Evolutionary conservation across 2,113 vertebrate genomes (phyloP).

Genomic region (Hiodon alosoides): DNA sequence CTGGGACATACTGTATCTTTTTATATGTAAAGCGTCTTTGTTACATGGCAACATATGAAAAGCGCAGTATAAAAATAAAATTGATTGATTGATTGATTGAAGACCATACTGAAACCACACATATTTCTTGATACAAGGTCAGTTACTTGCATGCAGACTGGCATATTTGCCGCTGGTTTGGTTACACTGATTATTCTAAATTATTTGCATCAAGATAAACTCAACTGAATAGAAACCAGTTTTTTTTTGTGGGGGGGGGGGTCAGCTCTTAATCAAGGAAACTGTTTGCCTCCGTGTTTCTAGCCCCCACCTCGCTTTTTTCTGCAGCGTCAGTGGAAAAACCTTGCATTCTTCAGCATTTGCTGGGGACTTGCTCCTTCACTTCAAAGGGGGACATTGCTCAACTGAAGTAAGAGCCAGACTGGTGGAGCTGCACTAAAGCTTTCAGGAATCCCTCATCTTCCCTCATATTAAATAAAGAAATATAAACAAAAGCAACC

Average conservation of each 20-base stretch:
- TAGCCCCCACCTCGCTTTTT: constrained; percentile 25
- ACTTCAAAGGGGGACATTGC: constrained; percentile 48
- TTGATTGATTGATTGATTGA: too few relatives aligned
- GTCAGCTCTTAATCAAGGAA: not conserved
- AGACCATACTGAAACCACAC: not conserved
- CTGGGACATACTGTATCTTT: too few relatives aligned
- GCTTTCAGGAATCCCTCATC: not conserved
- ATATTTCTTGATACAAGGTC: not conserved
- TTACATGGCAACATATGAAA: too few relatives aligned
- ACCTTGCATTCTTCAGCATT: constrained; percentile 48
- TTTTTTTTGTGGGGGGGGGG: not conserved
- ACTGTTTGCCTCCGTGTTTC: not conserved
- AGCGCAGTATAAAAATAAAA: too few relatives aligned
- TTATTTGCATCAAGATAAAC: constrained; percentile 22
- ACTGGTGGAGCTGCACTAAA: constrained; percentile 13
- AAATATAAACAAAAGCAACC: not conserved
- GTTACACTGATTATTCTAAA: constrained; percentile 25
- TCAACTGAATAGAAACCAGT: constrained; percentile 24
- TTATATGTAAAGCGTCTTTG: too few relatives aligned
- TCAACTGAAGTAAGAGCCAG: constrained; percentile 40
- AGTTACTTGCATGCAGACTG: not conserved
- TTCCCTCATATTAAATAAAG: constrained; percentile 7
- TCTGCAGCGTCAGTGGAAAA: constrained; percentile 54
- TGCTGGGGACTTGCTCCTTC: constrained; percentile 39
- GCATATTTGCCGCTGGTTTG: not conserved